A percentile compares a stretch with the other conserved stretches of the same genome.
Evolutionary conservation across 1,140 invertebrate species (phyloP).

Genomic region (Bombus turneri): DNA sequence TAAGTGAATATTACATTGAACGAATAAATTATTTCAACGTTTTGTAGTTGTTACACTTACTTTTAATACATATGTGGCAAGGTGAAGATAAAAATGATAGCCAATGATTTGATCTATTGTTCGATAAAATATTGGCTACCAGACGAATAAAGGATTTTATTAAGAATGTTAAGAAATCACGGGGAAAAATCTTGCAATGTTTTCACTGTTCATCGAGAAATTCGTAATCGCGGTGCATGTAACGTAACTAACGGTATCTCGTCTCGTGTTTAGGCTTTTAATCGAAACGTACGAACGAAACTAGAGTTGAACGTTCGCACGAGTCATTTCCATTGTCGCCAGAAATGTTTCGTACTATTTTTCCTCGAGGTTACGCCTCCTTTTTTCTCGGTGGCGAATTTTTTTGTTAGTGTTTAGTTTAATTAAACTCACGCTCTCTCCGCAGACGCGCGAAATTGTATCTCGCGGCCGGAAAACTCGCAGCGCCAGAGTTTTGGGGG

Average conservation of each 20-base stretch:
- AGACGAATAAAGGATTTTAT: no score
- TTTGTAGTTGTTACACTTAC: no score
- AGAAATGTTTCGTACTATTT: not conserved
- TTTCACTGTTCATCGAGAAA: no score
- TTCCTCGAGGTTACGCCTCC: not conserved
- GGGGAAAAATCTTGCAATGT: no score
- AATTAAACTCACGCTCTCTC: conserved; percentile 40
- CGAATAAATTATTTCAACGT: not conserved
- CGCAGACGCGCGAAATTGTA: conserved; percentile 39
- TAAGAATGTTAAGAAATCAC: no score
- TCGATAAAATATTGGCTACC: not conserved
- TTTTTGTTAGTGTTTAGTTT: conserved; percentile 37
- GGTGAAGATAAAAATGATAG: no score
- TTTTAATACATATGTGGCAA: no score
- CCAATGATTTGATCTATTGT: not conserved
- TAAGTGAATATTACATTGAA: not conserved
- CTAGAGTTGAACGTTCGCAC: not conserved
- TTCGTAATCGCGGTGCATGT: rapidly evolving
- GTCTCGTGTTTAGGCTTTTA: not conserved
- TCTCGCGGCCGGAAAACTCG: conserved; percentile 44
- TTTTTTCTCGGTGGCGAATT: not conserved
- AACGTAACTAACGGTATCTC: no score
- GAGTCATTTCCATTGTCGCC: not conserved
- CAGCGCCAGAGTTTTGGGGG: conserved; percentile 25
- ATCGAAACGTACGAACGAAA: not conserved